Percentiles rank a stretch among this genome's conserved stretches.
These are phyloP conservation scores for Anabas testudineus DNA, from an alignment of 2,797 vertebrate genomes.

Conservation along the genomic window DNA sequence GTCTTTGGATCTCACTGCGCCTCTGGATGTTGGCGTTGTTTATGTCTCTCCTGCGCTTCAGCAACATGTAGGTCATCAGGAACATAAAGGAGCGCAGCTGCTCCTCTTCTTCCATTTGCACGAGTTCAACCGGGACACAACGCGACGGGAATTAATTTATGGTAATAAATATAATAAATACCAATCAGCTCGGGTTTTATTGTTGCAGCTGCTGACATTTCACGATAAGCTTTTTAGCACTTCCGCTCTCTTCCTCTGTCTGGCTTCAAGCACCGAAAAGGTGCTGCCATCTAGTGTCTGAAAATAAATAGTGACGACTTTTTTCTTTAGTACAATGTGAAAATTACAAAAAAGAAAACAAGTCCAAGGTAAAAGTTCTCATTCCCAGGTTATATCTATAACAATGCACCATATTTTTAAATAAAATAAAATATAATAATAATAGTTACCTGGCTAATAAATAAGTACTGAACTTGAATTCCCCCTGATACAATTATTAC, in stretches of 20 bases:
- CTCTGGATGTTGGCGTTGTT: slow-evolving; percentile 71
- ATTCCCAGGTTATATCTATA: too few relatives aligned
- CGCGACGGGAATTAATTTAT: not conserved
- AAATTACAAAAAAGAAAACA: too few relatives aligned
- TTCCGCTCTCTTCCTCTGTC: slow-evolving; percentile 44
- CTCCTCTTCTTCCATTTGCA: slow-evolving; percentile 75
- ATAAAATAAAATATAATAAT: too few relatives aligned
- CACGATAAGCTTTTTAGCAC: not conserved
- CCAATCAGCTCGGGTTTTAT: not conserved
- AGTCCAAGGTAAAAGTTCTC: too few relatives aligned
- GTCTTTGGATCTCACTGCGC: slow-evolving; percentile 79
- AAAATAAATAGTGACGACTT: not conserved
- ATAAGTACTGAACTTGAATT: too few relatives aligned
- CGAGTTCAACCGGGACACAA: not conserved
- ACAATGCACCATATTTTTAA: too few relatives aligned
- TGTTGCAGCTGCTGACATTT: not conserved
- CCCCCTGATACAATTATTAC: too few relatives aligned
- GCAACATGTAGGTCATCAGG: slow-evolving; percentile 81
- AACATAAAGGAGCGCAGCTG: slow-evolving; percentile 76
- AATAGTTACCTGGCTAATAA: too few relatives aligned
- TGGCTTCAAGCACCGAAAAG: not conserved
- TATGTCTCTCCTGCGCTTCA: slow-evolving; percentile 82
- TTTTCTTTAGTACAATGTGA: too few relatives aligned
- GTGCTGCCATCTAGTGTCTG: slow-evolving; percentile 57
- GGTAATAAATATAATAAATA: accelerated